Evolutionary conservation across 2,888 invertebrate genomes (phyloP), one percentile per base, ranked within the genome.

Genomic region (Crepidodera aurea): DNA sequence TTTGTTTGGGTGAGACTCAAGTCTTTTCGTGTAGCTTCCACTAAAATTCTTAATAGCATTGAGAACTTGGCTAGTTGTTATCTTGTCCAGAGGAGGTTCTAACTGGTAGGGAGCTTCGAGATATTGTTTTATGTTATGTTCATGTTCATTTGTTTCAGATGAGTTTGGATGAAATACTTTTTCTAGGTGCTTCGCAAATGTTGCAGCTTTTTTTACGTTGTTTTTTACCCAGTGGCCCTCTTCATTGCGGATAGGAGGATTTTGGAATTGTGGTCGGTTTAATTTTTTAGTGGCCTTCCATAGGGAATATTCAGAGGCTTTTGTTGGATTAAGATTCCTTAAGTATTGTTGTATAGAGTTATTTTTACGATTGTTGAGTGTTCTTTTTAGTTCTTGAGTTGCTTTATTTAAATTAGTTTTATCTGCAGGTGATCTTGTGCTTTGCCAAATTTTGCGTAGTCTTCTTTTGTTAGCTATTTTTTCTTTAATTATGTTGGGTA

Each of bases 231-330:
- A 32, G 5, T 32, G 32, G 32, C 10, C 32, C n/a, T 32, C 32
- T 32, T n/a, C 32, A 32, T 22, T 27, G 2, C 39, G 12, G 6
- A 58, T 58, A 18, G 32, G 51, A 22, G 58, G 34, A 12, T 27
- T 58, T 12, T 12, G 27, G 7, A 10, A 12, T 58, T 51, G 58
- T 12, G 50, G 58, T 7, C 22, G 19, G 10, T 15, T 32, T 10
- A 51, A 10, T 50, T 50, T 51, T 27, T 39, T 51, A 5, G 34
- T 58, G 3, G 58, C 58, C 34, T 58, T 58, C 39, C 58, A 58
- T n/a, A 51, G 22, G 2, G 50, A 51, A 15, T 50, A 50, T 8
- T 50, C 50, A 19, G 32, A 27, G 29, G 19, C 50, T 50, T 53
- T n/a, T 18, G n/a, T n/a, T n/a, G n/a, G n/a, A n/a, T n/a, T n/a